Conservation (phyloP, 2,797 vertebrate species). For the Eptatretus atami region DNA sequence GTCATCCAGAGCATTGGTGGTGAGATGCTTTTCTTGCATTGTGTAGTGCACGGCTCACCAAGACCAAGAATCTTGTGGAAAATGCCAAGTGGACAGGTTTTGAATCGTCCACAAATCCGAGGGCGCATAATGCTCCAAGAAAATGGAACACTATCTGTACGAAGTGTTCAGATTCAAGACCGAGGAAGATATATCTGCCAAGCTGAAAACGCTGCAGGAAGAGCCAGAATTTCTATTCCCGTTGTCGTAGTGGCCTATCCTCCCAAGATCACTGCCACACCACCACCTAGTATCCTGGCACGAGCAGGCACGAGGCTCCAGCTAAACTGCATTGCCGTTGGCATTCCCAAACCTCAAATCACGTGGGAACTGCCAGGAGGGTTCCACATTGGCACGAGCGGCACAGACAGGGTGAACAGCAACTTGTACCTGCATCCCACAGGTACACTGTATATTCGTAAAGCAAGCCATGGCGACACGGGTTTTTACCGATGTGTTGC, state of each 20-base stretch:
- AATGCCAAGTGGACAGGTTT: slow-evolving; percentile 28
- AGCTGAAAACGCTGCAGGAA: slow-evolving; percentile 24
- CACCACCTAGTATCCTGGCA: slow-evolving; percentile 28
- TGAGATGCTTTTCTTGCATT: slow-evolving; percentile 34
- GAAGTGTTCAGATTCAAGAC: slow-evolving; percentile 36
- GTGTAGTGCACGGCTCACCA: slow-evolving; percentile 16
- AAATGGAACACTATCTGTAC: slow-evolving; percentile 41
- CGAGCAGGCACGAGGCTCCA: slow-evolving; percentile 35
- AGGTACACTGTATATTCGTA: slow-evolving; percentile 49
- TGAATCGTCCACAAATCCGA: slow-evolving; percentile 25
- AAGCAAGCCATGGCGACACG: slow-evolving; percentile 23
- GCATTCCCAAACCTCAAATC: slow-evolving; percentile 34
- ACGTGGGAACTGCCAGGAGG: slow-evolving; percentile 55
- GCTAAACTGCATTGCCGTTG: slow-evolving; percentile 34
- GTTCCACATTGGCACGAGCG: slow-evolving; percentile 11
- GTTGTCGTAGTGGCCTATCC: slow-evolving; percentile 41
- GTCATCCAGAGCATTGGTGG: slow-evolving; percentile 34
- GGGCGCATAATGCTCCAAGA: slow-evolving; percentile 30
- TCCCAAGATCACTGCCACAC: slow-evolving; percentile 38
- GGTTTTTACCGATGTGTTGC: slow-evolving; percentile 62
- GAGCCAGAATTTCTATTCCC: slow-evolving; percentile 19
- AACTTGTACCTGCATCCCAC: slow-evolving; percentile 55
- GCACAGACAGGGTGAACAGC: slow-evolving; percentile 34
- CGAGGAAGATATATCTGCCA: slow-evolving; percentile 40
- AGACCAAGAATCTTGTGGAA: slow-evolving; percentile 29